Conservation (phyloP, 2,113 vertebrate genomes). For the Silurus asotus region DNA sequence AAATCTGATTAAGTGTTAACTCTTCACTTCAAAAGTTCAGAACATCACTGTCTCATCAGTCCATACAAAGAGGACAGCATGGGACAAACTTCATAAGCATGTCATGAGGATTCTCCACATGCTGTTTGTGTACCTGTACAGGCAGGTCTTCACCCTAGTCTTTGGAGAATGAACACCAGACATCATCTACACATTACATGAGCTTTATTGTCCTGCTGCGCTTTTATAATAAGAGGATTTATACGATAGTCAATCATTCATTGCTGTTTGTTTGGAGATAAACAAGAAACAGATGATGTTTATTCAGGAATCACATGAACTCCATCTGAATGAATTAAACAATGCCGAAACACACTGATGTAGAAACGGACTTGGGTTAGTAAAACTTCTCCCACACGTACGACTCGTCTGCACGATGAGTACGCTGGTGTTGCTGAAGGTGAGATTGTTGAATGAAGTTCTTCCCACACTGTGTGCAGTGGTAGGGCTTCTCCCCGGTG, state of each 20-base stretch:
- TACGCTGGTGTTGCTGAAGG: slow-evolving; percentile 6
- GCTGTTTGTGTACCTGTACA: neutral
- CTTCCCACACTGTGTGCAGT: neutral
- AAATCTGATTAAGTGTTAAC: neutral
- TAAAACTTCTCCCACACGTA: neutral
- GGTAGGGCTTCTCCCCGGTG: neutral
- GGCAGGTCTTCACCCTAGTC: too few species aligned
- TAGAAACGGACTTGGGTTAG: neutral
- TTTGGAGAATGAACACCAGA: too few species aligned
- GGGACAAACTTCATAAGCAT: neutral
- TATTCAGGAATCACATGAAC: neutral
- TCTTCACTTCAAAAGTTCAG: neutral
- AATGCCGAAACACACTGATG: neutral
- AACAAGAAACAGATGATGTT: neutral
- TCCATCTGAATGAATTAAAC: neutral
- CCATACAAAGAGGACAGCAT: neutral
- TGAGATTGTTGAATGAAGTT: neutral
- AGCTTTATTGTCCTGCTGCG: neutral
- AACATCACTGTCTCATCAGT: neutral
- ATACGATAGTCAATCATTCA: neutral
- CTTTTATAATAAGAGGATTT: neutral
- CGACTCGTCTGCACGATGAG: neutral
- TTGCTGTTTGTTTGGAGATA: neutral
- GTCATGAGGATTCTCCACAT: neutral
- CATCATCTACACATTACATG: neutral